Evolutionary conservation across 2,888 invertebrate genomes (phyloP), one percentile per base, ranked within the genome.

Genomic region (Orthonevra nobilis): DNA sequence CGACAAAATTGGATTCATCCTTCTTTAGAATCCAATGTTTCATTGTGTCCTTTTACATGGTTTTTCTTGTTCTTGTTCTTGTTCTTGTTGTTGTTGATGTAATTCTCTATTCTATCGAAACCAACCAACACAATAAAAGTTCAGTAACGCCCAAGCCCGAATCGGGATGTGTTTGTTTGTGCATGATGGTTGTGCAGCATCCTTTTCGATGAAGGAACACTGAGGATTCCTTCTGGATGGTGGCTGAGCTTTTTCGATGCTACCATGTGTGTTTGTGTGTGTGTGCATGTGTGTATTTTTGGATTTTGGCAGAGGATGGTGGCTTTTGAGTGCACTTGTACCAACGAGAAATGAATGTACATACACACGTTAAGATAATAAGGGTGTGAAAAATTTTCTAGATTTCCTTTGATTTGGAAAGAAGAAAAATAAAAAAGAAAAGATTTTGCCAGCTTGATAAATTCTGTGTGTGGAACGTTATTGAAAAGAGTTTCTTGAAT

Each of bases 141-240:
- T 64, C 63, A 77, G 72, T 77, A 72, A 77, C 77, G 77, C 77
- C 77, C 77, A 72, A 60, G 72, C 77, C 3, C 23, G 23, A 60
- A 66, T 58, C 5, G 15, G 5, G 32, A n/a, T 19, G n/a, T 26
- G 3, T 15, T 4, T 9, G 36, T 7, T 3, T 26, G 5, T 12
- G 20, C 3, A 7, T 19, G n/a, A 9, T 14, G 34, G 17, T 38
- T 40, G 38, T 63, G 48, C 63, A 63, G 61, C 48, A 63, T 63
- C 48, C 38, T n/a, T 28, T n/a, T n/a, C 15, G 36, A 30, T 19
- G 12, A 19, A 28, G 17, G 40, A 46, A 36, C 19, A 15, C 12
- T 10, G n/a, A 9, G 15, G 5, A n/a, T 42, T 23, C 34, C 44
- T 44, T 44, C 23, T 15, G 44, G 58, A 44, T n/a, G 19, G 32